Evolutionary conservation across 1,140 invertebrate species (phyloP), one percentile per base, ranked within the genome.

Genomic region (Atta cephalotes): DNA sequence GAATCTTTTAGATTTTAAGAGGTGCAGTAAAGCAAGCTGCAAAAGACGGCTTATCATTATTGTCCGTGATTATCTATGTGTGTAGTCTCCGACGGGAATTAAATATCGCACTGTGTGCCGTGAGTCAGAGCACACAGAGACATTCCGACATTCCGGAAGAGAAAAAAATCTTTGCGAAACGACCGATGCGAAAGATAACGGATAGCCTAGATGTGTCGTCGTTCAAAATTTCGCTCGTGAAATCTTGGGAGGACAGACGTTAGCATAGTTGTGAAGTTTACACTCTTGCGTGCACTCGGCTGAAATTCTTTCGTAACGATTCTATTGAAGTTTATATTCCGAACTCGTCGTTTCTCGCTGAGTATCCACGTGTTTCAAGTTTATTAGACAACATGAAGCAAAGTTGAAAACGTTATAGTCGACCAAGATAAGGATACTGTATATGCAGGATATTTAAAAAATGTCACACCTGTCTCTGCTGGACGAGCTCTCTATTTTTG

Each of bases 181-280:
- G 63, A 68, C 82, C 51, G 60, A 66, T 80, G 65, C 31, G 49
- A 79, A n/a, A 79, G 80, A 84, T 84, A 84, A 84, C 80, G 80
- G 80, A 84, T 76, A 84, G 80, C 70, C 45, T 84, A 76, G 80
- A 74, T 84, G 78, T 21, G 45, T 10, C 25, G 53, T 28, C 53
- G 68, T 39, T 39, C 12, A 49, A 74, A 72, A 56, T 84, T 84
- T 84, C 70, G 56, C 65, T 62, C 56, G 80, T 56, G 28, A 84
- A 62, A 49, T 84, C 80, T 74, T 58, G 70, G 12, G 53, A 39
- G 71, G 76, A 45, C 70, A 84, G 53, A 74, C 25, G 71, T 84
- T 84, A 82, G 71, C 53, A 56, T 63, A 49, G 21, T 31, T 53
- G 49, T 25, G 25, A 74, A 60, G 21, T 72, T 82, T 62, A 39